Percentiles rank a stretch among this genome's conserved stretches.
These are phyloP conservation scores for Ranitomeya imitator DNA, from an alignment of 2,113 vertebrate genomes.

Conservation along the genomic window DNA sequence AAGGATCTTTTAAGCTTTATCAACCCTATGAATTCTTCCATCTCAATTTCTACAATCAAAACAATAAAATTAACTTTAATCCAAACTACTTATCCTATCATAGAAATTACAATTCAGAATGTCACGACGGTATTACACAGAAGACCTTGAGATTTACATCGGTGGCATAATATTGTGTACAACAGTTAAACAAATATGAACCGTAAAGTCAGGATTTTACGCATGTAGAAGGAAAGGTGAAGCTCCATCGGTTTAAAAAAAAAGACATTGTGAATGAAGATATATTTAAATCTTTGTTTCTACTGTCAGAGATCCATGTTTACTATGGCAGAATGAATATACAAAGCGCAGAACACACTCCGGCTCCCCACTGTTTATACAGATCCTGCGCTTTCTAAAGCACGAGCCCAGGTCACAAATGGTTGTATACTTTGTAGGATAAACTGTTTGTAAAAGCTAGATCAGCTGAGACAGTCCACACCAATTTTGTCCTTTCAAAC, in stretches of 20 bases:
- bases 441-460: conserved; percentile 19
- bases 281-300: neutral
- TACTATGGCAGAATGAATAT: neutral
- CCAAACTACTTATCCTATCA: no score
- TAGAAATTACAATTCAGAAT: no score
- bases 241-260: neutral
- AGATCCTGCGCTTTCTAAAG: neutral
- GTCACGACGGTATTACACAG: no score
- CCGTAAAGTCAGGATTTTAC: neutral
- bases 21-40: no score
- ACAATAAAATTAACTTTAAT: no score
- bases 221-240: neutral
- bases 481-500: neutral
- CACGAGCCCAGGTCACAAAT: neutral
- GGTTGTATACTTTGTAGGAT: conserved; percentile 27
- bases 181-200: no score
- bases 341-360: conserved; percentile 1
- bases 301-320: neutral
- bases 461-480: neutral
- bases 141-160: no score
- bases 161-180: no score
- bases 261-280: no score
- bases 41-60: no score
- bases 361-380: neutral
- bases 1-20: no score